phyloP scores from a whole-genome alignment of 2,888 invertebrate species.

The Eulithis prunata region DNA sequence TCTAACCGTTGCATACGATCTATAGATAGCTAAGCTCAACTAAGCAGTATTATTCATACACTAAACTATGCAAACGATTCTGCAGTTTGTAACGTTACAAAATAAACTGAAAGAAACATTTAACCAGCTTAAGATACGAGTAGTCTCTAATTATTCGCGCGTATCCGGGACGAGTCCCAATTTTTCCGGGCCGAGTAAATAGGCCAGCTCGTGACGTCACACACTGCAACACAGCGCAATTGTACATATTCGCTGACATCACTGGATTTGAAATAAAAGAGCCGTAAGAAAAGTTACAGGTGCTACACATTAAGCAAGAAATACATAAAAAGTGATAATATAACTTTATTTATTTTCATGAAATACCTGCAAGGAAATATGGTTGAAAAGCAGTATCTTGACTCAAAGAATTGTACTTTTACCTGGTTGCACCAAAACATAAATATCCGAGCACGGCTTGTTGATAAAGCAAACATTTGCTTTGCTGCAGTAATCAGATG shows the following conservation, averaged over 20 bases:
- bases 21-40: no score
- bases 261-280: conserved; percentile 13
- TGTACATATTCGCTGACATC: conserved; percentile 9
- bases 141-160: conserved; percentile 22
- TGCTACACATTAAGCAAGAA: not conserved
- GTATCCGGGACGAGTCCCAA: conserved; percentile 15
- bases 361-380: not conserved
- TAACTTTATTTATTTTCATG: no score
- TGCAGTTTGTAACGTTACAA: no score
- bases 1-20: no score
- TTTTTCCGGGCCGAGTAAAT: conserved; percentile 20
- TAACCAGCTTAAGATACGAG: not conserved
- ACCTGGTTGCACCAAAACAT: no score
- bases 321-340: not conserved
- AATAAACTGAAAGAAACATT: not conserved
- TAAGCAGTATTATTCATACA: no score
- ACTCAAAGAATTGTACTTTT: no score
- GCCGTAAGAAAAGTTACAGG: not conserved
- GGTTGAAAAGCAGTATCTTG: no score
- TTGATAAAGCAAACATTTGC: no score
- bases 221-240: conserved; percentile 26
- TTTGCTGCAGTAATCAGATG: no score
- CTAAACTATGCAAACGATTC: no score
- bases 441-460: no score
- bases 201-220: conserved; percentile 28